Percentiles rank a stretch among this genome's conserved stretches.
These are phyloP conservation scores for Drosophila pseudoobscura DNA, from an alignment of 1,140 invertebrate genomes.

Conservation along the genomic window DNA sequence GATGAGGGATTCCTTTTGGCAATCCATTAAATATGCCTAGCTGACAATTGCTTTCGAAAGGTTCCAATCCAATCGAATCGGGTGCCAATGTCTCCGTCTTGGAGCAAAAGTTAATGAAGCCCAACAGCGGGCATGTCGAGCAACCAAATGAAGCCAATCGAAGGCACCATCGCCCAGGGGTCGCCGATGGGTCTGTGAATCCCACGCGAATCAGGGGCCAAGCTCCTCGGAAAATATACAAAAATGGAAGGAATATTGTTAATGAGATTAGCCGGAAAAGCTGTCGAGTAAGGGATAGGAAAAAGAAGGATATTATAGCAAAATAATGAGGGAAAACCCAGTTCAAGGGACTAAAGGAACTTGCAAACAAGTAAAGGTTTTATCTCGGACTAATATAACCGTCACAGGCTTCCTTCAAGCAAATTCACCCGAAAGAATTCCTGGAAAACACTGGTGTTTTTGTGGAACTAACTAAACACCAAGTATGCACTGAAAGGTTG, in stretches of 20 bases:
- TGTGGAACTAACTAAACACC: background rate
- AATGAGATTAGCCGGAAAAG: conserved; percentile 5
- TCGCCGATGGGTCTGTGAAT: conserved; percentile 4
- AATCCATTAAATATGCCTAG: conserved; percentile 68
- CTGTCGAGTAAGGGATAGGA: background rate
- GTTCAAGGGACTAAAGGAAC: too few relatives aligned
- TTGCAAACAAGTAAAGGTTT: background rate
- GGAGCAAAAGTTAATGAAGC: conserved; percentile 68
- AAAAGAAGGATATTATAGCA: background rate
- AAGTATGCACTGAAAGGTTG: conserved; percentile 22
- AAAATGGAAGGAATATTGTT: conserved; percentile 40
- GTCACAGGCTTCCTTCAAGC: background rate
- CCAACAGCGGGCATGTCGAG: conserved; percentile 61
- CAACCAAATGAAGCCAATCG: conserved; percentile 71
- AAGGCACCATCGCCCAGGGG: conserved; percentile 26
- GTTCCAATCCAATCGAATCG: conserved; percentile 13
- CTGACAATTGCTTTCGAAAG: conserved; percentile 20
- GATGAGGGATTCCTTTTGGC: conserved; percentile 28
- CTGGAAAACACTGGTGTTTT: background rate
- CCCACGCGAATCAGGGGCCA: conserved; percentile 13
- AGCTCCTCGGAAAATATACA: conserved; percentile 8
- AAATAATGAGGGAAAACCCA: background rate
- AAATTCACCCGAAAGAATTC: background rate
- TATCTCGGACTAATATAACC: background rate
- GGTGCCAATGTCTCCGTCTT: conserved; percentile 46